phyloP scores from a whole-genome alignment of 2,113 vertebrate genomes.

The Anthoscopus minutus region DNA sequence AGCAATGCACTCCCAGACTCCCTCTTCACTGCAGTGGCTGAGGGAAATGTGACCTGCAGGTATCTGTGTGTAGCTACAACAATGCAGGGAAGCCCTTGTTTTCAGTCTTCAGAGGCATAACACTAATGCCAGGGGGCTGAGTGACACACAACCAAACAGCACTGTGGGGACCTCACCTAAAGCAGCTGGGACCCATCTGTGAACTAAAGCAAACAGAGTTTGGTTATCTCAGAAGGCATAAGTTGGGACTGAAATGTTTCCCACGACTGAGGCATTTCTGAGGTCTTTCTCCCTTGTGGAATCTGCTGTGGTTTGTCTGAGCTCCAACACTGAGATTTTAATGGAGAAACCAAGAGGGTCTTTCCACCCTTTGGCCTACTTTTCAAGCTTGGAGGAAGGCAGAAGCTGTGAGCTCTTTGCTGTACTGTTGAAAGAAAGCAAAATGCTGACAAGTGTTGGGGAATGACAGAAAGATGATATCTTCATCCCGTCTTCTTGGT shows the following conservation, averaged over 20 bases:
- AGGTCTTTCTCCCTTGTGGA: background rate
- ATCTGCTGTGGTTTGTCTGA: background rate
- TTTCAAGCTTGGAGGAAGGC: background rate
- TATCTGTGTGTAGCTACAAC: background rate
- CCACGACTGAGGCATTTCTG: rapidly evolving
- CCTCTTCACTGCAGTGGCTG: background rate
- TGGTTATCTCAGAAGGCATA: rapidly evolving
- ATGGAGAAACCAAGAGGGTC: background rate
- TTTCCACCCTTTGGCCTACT: background rate
- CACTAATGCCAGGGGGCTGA: background rate
- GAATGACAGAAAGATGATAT: background rate
- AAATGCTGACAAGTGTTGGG: background rate
- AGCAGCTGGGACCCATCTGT: rapidly evolving
- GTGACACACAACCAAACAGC: background rate
- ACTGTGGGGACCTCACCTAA: background rate
- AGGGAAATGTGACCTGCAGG: background rate
- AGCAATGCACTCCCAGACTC: background rate
- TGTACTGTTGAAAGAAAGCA: background rate
- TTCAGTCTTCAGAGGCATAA: background rate
- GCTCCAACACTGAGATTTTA: background rate
- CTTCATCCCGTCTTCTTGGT: background rate
- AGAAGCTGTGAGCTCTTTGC: background rate
- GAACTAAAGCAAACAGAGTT: rapidly evolving
- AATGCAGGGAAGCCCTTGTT: background rate
- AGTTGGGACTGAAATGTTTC: background rate